Percentiles rank a stretch among this genome's conserved stretches.
Conservation (phyloP, 2,113 vertebrate species). For the Clarias macrocephalus region DNA sequence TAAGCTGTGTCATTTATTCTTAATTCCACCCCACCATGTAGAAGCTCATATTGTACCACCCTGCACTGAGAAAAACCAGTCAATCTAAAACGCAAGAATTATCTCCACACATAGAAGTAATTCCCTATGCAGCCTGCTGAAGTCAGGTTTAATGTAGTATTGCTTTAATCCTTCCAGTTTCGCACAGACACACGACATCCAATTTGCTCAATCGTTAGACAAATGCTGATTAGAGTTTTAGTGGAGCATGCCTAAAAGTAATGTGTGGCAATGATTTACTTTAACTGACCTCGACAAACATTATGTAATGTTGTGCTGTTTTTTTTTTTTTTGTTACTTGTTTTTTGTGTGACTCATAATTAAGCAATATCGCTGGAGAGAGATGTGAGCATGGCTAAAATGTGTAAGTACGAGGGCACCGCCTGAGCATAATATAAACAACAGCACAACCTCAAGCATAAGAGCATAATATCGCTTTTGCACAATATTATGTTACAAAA, state of each 20-base stretch:
- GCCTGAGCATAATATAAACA: no score
- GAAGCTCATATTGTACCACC: neutral
- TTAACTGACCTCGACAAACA: neutral
- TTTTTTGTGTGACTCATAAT: no score
- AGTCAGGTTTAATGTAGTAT: neutral
- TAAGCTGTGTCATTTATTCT: slow-evolving; percentile 10
- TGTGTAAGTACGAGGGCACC: no score
- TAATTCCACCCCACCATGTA: neutral
- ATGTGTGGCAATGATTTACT: neutral
- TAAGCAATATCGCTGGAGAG: no score
- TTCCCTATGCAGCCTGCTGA: neutral
- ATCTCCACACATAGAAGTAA: neutral
- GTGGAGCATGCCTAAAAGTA: neutral
- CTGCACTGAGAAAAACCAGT: neutral
- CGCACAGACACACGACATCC: neutral
- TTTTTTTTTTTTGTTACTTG: neutral
- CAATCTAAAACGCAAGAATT: neutral
- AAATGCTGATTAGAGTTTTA: neutral
- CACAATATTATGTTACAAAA: no score
- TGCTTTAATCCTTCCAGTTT: neutral
- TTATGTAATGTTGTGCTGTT: neutral
- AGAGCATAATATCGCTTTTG: no score
- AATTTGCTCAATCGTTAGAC: neutral
- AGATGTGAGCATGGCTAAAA: no score
- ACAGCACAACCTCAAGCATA: no score